Base-by-base conservation (phyloP, 2,888 invertebrate genomes). In the Drosophila anomalata region DNA sequence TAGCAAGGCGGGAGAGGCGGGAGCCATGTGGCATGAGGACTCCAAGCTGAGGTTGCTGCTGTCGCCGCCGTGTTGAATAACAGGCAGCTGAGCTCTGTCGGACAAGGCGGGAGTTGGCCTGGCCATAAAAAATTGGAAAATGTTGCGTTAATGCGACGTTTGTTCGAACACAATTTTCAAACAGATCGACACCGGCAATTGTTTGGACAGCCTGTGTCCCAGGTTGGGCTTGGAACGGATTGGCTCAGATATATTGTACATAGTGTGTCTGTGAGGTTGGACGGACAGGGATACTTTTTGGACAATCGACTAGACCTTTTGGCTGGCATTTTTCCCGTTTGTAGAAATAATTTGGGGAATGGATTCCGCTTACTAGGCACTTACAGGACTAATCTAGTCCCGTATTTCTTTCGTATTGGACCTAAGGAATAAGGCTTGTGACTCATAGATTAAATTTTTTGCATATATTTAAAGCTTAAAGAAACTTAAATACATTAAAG, bases 141-240 rank as follows among this genome's bases (percentile, higher is more conserved):
- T 84, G 84, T 86, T 84, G 87, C 79, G 87, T 84, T 86, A 83
- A 84, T 84, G 84, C 84, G 81, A 86, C 77, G 84, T 84, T 86
- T 83, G 84, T 79, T 85, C 80, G 73, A 83, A 84, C 86, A 84
- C 84, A 77, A 81, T 76, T 83, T 85, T 77, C 83, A 83, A 85
- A 86, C 72, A 79, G 84, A 84, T 84, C 84, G 84, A 86, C 82
- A 77, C 78, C 65, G 79, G 75, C 84, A 80, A 86, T 86, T 79
- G 86, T 84, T 83, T 82, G 73, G 86, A 83, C 86, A 83, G 72
- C 59, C 75, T 60, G 63, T 71, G 72, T 65, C 70, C 41, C 31
- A 57, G 56, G 54, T 54, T 50, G 36, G 66, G 47, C 66, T 59
- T 54, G 54, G 39, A 51, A 9, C 31, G 55, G 24, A 47, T 56